phyloP scores from a whole-genome alignment of 2,797 vertebrate species.

The Phataginus tetradactyla region DNA sequence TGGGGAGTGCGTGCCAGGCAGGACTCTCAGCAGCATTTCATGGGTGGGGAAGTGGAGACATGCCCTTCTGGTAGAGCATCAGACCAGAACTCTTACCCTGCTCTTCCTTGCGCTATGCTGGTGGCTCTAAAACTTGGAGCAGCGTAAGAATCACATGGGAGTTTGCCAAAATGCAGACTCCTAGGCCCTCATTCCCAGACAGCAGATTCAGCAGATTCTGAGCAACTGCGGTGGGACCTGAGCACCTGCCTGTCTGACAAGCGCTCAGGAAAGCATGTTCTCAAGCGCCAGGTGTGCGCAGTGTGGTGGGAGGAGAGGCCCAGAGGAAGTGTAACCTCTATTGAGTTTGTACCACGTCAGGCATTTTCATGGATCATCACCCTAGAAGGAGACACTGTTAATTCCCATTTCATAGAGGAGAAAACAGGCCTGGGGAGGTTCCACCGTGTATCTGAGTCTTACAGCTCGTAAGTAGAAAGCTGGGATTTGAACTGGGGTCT shows the following conservation, averaged over 20 bases:
- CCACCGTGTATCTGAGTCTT: background rate
- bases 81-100: background rate
- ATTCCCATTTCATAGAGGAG: background rate
- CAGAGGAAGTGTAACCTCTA: background rate
- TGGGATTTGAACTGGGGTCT: background rate
- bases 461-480: background rate
- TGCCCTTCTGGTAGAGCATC: background rate
- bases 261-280: background rate
- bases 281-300: background rate
- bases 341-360: fast-evolving
- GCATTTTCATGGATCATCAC: background rate
- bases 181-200: background rate
- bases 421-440: background rate
- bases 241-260: background rate
- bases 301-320: background rate
- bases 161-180: background rate
- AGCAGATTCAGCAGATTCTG: no score
- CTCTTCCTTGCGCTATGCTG: background rate
- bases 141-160: background rate
- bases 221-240: background rate
- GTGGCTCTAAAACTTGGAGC: background rate
- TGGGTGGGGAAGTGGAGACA: background rate
- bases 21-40: background rate
- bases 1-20: fast-evolving
- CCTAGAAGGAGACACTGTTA: background rate